Conservation (phyloP, 2,113 vertebrate species). For the Empidonax alnorum region DNA sequence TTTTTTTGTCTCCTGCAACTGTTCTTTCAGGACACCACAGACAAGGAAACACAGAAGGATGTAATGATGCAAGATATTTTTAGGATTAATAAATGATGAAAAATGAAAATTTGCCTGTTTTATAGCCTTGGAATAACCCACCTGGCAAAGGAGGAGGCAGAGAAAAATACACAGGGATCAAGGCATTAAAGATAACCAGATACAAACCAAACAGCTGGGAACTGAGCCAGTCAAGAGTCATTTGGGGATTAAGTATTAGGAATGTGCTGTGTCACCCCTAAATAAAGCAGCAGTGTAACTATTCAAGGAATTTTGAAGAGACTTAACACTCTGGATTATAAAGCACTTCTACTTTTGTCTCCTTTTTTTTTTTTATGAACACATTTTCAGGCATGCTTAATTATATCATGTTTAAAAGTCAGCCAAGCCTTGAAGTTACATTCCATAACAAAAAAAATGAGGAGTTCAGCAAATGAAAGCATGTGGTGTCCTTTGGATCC, state of each 20-base stretch:
- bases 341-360: background rate
- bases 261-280: background rate
- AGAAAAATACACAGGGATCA: background rate
- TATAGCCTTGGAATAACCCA: background rate
- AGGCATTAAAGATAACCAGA: background rate
- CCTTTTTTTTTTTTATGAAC: background rate
- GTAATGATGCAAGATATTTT: background rate
- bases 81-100: background rate
- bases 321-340: slow-evolving; percentile 1
- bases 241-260: background rate
- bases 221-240: background rate
- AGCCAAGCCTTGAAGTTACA: slow-evolving; percentile 28
- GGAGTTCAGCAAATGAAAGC: background rate
- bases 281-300: background rate
- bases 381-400: background rate
- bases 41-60: background rate
- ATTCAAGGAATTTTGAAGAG: background rate
- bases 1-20: background rate
- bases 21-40: background rate
- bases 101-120: background rate
- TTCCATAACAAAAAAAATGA: background rate
- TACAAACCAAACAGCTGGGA: background rate
- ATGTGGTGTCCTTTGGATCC: background rate
- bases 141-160: background rate
- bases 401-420: slow-evolving; percentile 43